phyloP scores from a whole-genome alignment of 2,888 invertebrate species.

The Acleris cristana region DNA sequence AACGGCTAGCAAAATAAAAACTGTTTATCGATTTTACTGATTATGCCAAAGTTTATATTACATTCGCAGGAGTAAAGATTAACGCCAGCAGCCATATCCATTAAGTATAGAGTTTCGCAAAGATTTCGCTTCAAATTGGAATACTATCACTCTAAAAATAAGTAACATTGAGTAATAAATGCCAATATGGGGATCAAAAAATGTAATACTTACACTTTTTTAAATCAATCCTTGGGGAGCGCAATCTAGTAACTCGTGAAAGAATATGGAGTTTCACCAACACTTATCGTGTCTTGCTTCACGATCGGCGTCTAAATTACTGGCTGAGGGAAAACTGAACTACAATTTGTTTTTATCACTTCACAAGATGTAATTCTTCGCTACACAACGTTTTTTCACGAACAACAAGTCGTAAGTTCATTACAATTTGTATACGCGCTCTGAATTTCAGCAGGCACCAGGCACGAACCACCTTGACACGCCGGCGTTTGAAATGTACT shows the following conservation, averaged over 20 bases:
- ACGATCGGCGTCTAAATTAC: slow-evolving; percentile 32
- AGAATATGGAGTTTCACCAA: slow-evolving; percentile 40
- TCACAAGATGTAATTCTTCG: slow-evolving; percentile 12
- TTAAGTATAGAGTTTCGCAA: too few species aligned
- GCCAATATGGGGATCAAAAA: too few species aligned
- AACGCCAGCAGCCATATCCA: too few species aligned
- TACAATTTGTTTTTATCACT: slow-evolving; percentile 20
- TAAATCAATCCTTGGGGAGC: slow-evolving; percentile 45
- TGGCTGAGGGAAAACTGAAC: slow-evolving; percentile 33
- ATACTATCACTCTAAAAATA: too few species aligned
- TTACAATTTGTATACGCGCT: slow-evolving; percentile 54
- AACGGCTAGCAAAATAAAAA: too few species aligned
- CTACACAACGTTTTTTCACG: slow-evolving; percentile 36
- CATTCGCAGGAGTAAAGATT: too few species aligned
- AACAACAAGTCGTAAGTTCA: slow-evolving; percentile 45
- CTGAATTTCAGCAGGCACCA: slow-evolving; percentile 46
- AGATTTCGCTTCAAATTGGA: too few species aligned
- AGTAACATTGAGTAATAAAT: too few species aligned
- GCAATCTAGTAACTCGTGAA: slow-evolving; percentile 40
- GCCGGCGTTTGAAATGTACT: slow-evolving; percentile 70
- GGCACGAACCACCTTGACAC: slow-evolving; percentile 60
- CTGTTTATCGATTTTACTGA: too few species aligned
- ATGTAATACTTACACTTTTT: slow-evolving; percentile 50
- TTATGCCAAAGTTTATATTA: too few species aligned
- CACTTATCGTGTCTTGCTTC: slow-evolving; percentile 39